Conservation (phyloP, 2,888 invertebrate species). For the Drosophila conformis region DNA sequence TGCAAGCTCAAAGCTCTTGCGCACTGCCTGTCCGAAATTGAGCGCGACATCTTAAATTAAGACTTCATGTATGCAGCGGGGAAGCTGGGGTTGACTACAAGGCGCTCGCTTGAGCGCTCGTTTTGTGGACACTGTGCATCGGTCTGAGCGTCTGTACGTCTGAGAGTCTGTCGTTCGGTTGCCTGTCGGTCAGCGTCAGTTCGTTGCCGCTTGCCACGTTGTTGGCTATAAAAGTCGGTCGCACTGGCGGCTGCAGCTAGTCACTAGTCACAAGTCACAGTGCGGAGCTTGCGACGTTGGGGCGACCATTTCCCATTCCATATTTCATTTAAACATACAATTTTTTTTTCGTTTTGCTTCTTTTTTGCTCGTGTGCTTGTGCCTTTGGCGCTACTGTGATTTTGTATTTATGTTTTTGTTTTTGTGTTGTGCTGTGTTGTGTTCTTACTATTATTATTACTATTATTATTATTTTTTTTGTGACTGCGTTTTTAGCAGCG, state of each 20-base stretch:
- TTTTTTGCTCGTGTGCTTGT: conserved; percentile 17
- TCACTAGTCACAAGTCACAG: conserved; percentile 53
- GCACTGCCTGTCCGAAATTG: not conserved
- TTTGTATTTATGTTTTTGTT: conserved; percentile 1
- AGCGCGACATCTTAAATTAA: conserved; percentile 11
- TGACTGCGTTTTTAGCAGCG: conserved; percentile 15
- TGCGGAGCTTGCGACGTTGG: conserved; percentile 55
- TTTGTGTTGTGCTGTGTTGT: conserved; percentile 18
- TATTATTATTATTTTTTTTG: conserved; percentile 13
- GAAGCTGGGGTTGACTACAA: not conserved
- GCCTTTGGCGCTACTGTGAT: conserved; percentile 22
- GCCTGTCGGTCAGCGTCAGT: conserved; percentile 28
- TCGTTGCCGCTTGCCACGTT: conserved; percentile 40
- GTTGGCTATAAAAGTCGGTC: conserved; percentile 76
- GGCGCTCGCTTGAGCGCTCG: conserved; percentile 6
- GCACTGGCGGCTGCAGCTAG: conserved; percentile 59
- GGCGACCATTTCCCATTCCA: conserved; percentile 51
- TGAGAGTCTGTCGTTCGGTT: conserved; percentile 1
- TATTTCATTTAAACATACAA: conserved; percentile 38
- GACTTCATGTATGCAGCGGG: not conserved
- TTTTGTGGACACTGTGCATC: not conserved
- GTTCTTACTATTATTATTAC: conserved; percentile 17
- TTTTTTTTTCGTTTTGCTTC: conserved; percentile 7
- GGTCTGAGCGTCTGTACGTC: conserved; percentile 1
- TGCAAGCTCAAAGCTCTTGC: not conserved